phyloP scores from a whole-genome alignment of 2,113 vertebrate species.

The Anarhynchus alexandrinus region DNA sequence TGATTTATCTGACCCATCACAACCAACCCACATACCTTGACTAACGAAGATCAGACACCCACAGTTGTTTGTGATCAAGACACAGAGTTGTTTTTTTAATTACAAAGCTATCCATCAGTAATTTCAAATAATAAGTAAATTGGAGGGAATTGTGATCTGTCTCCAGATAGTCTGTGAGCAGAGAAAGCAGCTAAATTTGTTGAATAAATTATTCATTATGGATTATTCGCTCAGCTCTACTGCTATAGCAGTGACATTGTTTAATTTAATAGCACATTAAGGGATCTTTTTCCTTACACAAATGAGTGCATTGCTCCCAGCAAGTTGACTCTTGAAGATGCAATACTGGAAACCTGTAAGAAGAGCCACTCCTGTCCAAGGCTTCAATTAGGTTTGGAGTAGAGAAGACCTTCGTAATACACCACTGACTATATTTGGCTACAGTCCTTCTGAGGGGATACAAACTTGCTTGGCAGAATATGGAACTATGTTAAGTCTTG shows the following conservation, averaged over 20 bases:
- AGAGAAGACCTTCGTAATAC: background rate
- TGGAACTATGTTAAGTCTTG: background rate
- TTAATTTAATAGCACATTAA: conserved; percentile 73
- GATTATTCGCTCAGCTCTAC: conserved; percentile 70
- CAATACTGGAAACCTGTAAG: conserved; percentile 28
- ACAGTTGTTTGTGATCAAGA: conserved; percentile 65
- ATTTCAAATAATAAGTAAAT: conserved; percentile 73
- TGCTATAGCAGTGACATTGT: conserved; percentile 69
- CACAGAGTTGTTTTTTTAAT: conserved; percentile 69
- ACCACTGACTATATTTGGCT: background rate
- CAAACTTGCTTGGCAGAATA: background rate
- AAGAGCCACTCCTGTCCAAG: conserved; percentile 5
- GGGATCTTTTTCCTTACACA: conserved; percentile 67
- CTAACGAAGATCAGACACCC: conserved; percentile 61
- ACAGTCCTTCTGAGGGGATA: background rate
- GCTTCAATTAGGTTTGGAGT: background rate
- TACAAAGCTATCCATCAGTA: conserved; percentile 71
- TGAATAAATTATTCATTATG: conserved; percentile 73
- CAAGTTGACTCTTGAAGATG: conserved; percentile 58
- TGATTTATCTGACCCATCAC: conserved; percentile 67
- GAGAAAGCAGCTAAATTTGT: conserved; percentile 72
- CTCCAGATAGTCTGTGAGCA: conserved; percentile 71
- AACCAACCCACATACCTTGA: conserved; percentile 60
- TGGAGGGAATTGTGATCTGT: conserved; percentile 71
- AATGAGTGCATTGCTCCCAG: conserved; percentile 67